Base-by-base conservation (phyloP, 2,113 vertebrate species). In the Abramis brama region DNA sequence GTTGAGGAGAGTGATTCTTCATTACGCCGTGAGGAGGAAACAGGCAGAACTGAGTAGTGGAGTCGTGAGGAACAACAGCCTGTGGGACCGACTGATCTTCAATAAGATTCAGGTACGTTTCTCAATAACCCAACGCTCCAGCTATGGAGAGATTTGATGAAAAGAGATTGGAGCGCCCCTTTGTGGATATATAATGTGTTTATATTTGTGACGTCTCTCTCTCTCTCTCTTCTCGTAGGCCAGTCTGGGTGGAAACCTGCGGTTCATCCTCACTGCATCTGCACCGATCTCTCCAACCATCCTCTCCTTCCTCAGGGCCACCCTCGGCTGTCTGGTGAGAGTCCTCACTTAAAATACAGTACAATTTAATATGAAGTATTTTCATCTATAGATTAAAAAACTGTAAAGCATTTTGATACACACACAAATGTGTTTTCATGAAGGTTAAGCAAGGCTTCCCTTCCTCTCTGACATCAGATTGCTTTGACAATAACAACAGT, bases 11-110 rank as follows among this genome's bases (percentile, higher is more conserved):
- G 92, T 91, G 17, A n/a, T 96, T 87, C 94, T 96, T 33, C 92
- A 93, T 78, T 95, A 92, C 73, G 94, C 95, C 0, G 94, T 95
- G 55, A 90, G 89, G 79, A 93, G 95, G 79, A 95, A 95, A 90
- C 94, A 95, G 91, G 93, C 94, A 0, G 94, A 96, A 90, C 94
- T 96, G 71, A 93, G 91, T 89, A 93, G 94, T 0, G 94, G 95
- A 6, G 89, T 95, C 5, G 92, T 95, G 6, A 91, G 94, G 0
- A 96, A 95, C 92, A 93, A 95, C 92, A 95, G 94, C 39, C 81
- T 95, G 85, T 95, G 95, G 95, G 95, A 95, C 92, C 91, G 90
- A 84, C 93, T 96, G 87, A 89, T 96, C 60, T 95, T 96, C 90
- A 94, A 93, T 88, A 94, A 88, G 91, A 95, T 95, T 45, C 95